Evolutionary conservation across 2,113 vertebrate genomes (phyloP).

Genomic region (Xiphophorus hellerii): DNA sequence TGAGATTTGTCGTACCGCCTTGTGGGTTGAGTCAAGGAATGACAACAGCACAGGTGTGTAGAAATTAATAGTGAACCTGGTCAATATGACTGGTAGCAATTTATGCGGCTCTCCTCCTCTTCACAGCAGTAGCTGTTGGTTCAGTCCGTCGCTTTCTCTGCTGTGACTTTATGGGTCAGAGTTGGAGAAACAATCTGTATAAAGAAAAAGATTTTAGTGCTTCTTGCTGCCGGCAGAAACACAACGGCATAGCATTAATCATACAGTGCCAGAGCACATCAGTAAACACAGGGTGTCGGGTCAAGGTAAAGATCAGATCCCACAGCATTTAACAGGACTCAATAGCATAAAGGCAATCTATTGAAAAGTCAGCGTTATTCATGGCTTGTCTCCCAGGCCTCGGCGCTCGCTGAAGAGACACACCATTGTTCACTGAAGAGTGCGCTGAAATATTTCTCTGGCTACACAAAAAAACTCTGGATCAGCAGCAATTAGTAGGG

Average conservation of each 20-base stretch:
- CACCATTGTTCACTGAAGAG: conserved; percentile 72
- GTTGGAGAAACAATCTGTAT: conserved; percentile 61
- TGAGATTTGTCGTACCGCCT: conserved; percentile 46
- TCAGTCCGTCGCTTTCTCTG: conserved; percentile 38
- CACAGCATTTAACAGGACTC: conserved; percentile 74
- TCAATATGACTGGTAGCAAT: conserved; percentile 45
- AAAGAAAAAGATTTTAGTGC: conserved; percentile 65
- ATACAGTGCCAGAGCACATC: conserved; percentile 69
- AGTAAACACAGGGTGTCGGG: conserved; percentile 77
- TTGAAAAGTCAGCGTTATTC: conserved; percentile 78
- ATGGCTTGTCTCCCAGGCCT: conserved; percentile 64
- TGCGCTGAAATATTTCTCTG: conserved; percentile 72
- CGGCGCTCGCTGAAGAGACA: conserved; percentile 62
- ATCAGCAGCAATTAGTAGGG: conserved; percentile 78
- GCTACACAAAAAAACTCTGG: conserved; percentile 74
- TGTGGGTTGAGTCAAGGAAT: conserved; percentile 51
- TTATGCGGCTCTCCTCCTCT: conserved; percentile 41
- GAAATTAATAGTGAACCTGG: conserved; percentile 49
- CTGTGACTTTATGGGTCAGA: conserved; percentile 58
- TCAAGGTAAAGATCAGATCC: conserved; percentile 77
- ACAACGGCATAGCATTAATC: conserved; percentile 68
- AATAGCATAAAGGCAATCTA: conserved; percentile 66
- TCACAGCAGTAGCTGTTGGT: conserved; percentile 24
- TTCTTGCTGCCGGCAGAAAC: conserved; percentile 52
- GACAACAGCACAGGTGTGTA: conserved; percentile 21